Evolutionary conservation across 1,140 invertebrate genomes (phyloP).

Genomic region (Ceratoteleas bidentatus): DNA sequence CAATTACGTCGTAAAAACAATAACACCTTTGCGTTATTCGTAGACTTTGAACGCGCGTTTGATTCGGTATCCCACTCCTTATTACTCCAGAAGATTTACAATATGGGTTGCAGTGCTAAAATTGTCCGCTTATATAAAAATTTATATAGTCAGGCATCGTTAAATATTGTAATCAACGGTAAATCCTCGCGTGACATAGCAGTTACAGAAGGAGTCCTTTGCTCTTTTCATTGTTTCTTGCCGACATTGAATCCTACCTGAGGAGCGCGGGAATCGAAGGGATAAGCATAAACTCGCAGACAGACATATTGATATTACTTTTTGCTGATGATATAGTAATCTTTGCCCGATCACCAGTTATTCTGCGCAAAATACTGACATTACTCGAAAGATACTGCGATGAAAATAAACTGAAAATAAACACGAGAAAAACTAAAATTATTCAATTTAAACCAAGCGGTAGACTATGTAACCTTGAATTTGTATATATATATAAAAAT

Average conservation of each 20-base stretch:
- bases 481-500: too few relatives aligned
- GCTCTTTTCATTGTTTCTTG: not conserved
- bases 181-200: not conserved
- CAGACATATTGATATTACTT: too few relatives aligned
- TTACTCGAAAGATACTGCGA: too few relatives aligned
- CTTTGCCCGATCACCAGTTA: too few relatives aligned
- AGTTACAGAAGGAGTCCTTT: not conserved
- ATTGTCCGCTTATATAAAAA: not conserved
- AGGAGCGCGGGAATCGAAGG: not conserved
- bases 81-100: not conserved
- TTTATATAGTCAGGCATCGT: not conserved
- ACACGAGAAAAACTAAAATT: too few relatives aligned
- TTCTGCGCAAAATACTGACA: too few relatives aligned
- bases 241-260: constrained; percentile 3
- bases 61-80: not conserved
- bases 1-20: not conserved
- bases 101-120: not conserved
- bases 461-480: too few relatives aligned
- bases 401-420: too few relatives aligned
- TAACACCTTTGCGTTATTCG: not conserved
- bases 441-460: too few relatives aligned
- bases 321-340: too few relatives aligned
- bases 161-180: not conserved
- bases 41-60: not conserved
- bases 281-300: too few relatives aligned